Percentiles rank a stretch among this genome's conserved stretches.
Evolutionary conservation across 2,113 vertebrate genomes (phyloP).

Genomic region (Campylorhamphus procurvoides): DNA sequence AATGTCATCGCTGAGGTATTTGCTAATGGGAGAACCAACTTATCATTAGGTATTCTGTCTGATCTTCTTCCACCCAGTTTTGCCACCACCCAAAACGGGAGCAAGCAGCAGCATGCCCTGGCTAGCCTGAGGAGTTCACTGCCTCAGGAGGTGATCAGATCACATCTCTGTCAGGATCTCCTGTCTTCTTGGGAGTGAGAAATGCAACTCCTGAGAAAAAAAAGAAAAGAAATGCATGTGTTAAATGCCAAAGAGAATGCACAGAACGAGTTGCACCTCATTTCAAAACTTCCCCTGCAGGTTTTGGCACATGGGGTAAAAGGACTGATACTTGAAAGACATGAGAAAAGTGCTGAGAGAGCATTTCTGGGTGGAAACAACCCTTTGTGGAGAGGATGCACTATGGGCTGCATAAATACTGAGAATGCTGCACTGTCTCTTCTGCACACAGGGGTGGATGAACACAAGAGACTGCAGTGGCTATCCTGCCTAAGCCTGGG

Average conservation of each 20-base stretch:
- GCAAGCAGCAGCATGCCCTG: constrained; percentile 30
- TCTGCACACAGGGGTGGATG: background rate
- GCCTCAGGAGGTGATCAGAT: background rate
- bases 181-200: background rate
- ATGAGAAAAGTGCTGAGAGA: background rate
- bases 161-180: background rate
- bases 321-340: fast-evolving
- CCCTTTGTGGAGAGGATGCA: background rate
- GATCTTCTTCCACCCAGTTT: constrained; percentile 27
- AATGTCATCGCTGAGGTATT: background rate
- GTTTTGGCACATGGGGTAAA: background rate
- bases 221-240: background rate
- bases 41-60: background rate
- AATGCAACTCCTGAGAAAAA: background rate
- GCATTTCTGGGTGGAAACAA: background rate
- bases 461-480: fast-evolving
- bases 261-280: background rate
- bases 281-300: background rate
- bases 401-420: background rate
- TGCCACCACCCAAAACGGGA: background rate
- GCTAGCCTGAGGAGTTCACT: background rate
- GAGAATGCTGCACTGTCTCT: background rate
- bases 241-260: background rate
- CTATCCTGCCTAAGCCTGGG: background rate
- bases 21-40: background rate